Evolutionary conservation across 2,113 vertebrate species (phyloP).

Genomic region (Dascyllus trimaculatus): DNA sequence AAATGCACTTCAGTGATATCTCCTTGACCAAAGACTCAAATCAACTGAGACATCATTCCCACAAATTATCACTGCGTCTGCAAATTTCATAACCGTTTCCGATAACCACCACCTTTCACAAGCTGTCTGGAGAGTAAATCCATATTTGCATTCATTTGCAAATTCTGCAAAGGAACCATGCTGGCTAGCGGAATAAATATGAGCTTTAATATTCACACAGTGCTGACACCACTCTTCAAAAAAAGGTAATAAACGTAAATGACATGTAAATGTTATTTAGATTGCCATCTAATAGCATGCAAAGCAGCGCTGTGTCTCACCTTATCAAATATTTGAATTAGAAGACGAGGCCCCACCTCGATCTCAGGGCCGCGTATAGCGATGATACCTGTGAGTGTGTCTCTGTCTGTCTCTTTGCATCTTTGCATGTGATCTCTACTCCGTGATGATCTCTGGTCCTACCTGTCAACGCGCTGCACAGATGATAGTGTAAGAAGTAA

Average conservation of each 20-base stretch:
- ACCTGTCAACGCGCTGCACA: constrained; percentile 55
- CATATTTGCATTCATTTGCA: constrained; percentile 79
- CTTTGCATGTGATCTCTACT: constrained; percentile 8
- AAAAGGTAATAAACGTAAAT: constrained; percentile 75
- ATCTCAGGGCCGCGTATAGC: constrained; percentile 18
- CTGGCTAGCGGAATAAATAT: constrained; percentile 72
- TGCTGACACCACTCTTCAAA: constrained; percentile 67
- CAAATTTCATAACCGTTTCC: constrained; percentile 43
- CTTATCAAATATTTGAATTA: constrained; percentile 74
- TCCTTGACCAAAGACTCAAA: constrained; percentile 27
- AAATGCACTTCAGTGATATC: constrained; percentile 4
- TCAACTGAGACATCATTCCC: constrained; percentile 46
- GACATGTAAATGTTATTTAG: constrained; percentile 81
- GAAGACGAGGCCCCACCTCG: constrained; percentile 42
- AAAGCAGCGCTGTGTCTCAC: constrained; percentile 61
- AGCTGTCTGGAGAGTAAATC: constrained; percentile 52
- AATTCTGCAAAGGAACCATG: constrained; percentile 66
- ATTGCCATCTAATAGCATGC: constrained; percentile 77
- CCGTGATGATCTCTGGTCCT: constrained; percentile 48
- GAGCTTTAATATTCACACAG: constrained; percentile 58
- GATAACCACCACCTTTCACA: constrained; percentile 61
- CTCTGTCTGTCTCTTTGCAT: constrained; percentile 1
- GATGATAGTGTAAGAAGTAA: constrained; percentile 52
- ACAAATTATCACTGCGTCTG: constrained; percentile 29
- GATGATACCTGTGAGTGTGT: constrained; percentile 34